Percentiles rank a stretch among this genome's conserved stretches.
Conservation (phyloP, 2,797 vertebrate species). For the Amazonetta brasiliensis region DNA sequence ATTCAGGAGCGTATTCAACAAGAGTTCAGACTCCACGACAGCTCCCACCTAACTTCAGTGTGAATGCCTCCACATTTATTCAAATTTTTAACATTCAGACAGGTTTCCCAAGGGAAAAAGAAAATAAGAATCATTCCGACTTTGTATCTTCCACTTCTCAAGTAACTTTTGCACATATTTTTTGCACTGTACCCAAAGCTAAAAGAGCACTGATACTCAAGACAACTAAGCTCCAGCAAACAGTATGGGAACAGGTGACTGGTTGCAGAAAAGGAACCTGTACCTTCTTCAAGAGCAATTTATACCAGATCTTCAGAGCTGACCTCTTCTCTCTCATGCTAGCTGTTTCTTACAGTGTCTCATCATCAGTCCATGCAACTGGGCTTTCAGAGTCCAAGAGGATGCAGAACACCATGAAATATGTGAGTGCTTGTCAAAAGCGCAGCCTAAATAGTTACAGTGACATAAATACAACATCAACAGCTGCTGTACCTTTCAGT, state of each 20-base stretch:
- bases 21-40: neutral
- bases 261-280: neutral
- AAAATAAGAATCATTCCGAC: neutral
- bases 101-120: neutral
- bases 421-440: slow-evolving; percentile 53
- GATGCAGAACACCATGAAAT: slow-evolving; percentile 49
- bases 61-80: neutral
- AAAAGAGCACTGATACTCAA: neutral
- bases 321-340: neutral
- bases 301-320: neutral
- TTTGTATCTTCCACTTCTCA: neutral
- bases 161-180: neutral
- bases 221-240: neutral
- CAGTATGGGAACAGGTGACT: neutral
- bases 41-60: neutral
- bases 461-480: slow-evolving; percentile 65
- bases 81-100: neutral
- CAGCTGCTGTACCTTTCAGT: slow-evolving; percentile 61
- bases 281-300: neutral
- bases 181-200: neutral
- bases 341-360: neutral
- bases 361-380: fast-evolving
- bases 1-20: neutral
- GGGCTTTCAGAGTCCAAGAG: neutral
- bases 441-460: slow-evolving; percentile 66